Conservation (phyloP, 2,888 invertebrate genomes). For the Chelonus formosanus region DNA sequence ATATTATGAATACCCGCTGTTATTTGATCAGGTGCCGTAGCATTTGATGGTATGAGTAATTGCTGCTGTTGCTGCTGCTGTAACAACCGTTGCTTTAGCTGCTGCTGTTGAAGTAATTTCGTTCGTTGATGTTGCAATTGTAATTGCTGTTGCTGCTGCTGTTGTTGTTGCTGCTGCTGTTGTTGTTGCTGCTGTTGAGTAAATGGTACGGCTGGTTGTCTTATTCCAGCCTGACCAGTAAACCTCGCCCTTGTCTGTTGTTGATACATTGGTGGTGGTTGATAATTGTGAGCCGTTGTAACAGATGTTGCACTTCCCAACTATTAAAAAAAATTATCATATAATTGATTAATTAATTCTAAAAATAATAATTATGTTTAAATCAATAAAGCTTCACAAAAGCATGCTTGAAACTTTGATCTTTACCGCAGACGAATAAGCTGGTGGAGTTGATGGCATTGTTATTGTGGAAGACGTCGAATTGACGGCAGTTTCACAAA, state of each 20-base stretch:
- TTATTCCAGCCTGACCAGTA: slow-evolving; percentile 55
- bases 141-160: slow-evolving; percentile 64
- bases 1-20: slow-evolving; percentile 74
- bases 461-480: slow-evolving; percentile 70
- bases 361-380: not conserved
- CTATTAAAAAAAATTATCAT: slow-evolving; percentile 40
- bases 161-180: slow-evolving; percentile 65
- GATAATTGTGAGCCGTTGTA: slow-evolving; percentile 63
- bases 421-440: slow-evolving; percentile 71
- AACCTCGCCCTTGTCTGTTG: slow-evolving; percentile 57
- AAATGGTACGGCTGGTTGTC: slow-evolving; percentile 54
- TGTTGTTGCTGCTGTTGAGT: slow-evolving; percentile 66
- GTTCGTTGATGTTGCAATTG: slow-evolving; percentile 67
- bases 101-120: slow-evolving; percentile 61
- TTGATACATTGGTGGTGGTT: slow-evolving; percentile 65
- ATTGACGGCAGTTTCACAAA: slow-evolving; percentile 76
- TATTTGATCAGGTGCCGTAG: slow-evolving; percentile 71
- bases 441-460: slow-evolving; percentile 71
- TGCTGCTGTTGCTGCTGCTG: slow-evolving; percentile 85
- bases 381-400: slow-evolving; percentile 6
- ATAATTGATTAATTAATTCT: not conserved
- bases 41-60: slow-evolving; percentile 81
- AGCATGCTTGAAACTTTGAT: not conserved
- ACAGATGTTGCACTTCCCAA: slow-evolving; percentile 58
- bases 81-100: slow-evolving; percentile 73